phyloP scores from a whole-genome alignment of 2,888 invertebrate genomes.

The Nomada lathburiana region DNA sequence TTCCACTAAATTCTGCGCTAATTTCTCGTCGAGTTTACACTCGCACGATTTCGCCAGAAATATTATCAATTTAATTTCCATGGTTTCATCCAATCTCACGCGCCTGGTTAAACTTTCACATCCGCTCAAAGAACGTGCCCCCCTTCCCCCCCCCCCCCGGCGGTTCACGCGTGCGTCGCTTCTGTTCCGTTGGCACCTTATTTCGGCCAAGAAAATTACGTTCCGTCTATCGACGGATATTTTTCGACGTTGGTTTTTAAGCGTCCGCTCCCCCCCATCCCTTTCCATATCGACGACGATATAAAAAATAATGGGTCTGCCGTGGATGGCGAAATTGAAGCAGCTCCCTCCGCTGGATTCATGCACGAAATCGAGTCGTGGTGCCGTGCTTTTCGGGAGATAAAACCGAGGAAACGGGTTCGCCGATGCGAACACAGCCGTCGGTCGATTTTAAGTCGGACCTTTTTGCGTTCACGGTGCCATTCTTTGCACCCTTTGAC shows the following conservation, averaged over 20 bases:
- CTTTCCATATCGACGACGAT: neutral
- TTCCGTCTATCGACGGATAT: constrained; percentile 12
- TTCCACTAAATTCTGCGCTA: neutral
- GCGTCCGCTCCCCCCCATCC: neutral
- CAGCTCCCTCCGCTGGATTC: too few species aligned
- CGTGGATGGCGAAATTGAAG: too few species aligned
- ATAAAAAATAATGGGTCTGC: constrained; percentile 28
- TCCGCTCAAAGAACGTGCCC: too few species aligned
- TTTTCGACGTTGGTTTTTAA: neutral
- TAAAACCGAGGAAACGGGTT: constrained; percentile 15
- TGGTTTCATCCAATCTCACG: neutral
- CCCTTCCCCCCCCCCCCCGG: neutral
- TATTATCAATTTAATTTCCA: neutral
- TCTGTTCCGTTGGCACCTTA: constrained; percentile 18
- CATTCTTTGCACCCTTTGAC: constrained; percentile 3
- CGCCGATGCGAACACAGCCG: neutral
- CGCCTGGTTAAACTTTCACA: neutral
- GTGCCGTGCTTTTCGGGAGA: neutral
- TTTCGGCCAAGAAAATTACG: constrained; percentile 25
- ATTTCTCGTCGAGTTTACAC: neutral
- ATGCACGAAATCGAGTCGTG: too few species aligned
- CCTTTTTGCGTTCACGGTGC: constrained; percentile 4
- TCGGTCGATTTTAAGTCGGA: constrained; percentile 7
- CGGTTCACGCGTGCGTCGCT: neutral
- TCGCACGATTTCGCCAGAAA: neutral